Evolutionary conservation across 2,113 vertebrate genomes (phyloP), one percentile per base, ranked within the genome.

Genomic region (Thoracochromis brauschi): DNA sequence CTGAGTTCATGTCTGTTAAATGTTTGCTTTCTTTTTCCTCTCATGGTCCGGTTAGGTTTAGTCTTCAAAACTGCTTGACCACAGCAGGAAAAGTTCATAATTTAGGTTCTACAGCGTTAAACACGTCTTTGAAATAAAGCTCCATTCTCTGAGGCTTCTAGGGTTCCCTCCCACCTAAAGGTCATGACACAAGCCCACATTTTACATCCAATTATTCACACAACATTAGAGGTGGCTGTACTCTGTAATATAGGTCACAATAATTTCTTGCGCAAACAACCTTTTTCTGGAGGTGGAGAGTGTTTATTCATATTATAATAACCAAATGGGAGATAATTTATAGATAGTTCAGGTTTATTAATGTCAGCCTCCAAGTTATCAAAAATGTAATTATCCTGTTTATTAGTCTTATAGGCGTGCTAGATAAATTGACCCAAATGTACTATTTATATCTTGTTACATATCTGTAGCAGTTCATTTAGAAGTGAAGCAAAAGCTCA

Each of bases 61-160:
- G 42, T 12, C 0, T 49, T 49, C 24, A 49, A 75, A 75, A 75
- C 42, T 75, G 0, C 26, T 11, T 49, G 24, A 78, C 0, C 10
- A 78, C 16, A 12, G 42, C 0, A 49, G 17, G 26, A 78, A 49
- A 49, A 49, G 4, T 49, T 78, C 14, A 13, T 13, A 49, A 78
- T 78, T 49, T n/a, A 19, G 21, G 9, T 31, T 38, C 4, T 31
- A 49, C 71, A 78, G 24, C 9, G 0, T 78, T 31, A 49, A 8
- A 49, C 3, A 0, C 0, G 0, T 78, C 26, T 51, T 51, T 33
- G 24, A 49, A 78, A 78, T 51, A 51, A 49, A 68, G 68, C 3
- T 78, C 45, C 16, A 12, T 49, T 13, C 26, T 78, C 71, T 49
- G 9, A 63, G 42, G 24, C 26, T 31, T 49, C 71, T 19, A 13